Evolutionary conservation across 2,797 vertebrate species (phyloP), one percentile per base, ranked within the genome.

Genomic region (Cephalopachus bancanus): DNA sequence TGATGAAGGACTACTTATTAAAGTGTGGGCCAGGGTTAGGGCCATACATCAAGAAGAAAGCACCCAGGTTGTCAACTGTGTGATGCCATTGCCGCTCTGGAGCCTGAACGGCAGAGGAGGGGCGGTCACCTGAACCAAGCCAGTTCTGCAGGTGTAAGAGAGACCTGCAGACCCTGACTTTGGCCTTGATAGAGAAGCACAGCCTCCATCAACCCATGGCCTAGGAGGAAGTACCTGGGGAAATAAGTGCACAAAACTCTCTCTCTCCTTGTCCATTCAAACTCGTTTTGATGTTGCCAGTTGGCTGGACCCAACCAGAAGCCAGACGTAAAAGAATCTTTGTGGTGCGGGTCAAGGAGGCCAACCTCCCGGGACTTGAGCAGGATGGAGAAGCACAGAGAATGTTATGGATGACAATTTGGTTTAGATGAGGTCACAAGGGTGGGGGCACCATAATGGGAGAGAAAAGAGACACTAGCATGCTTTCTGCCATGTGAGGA

Each of bases 401-500:
- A 64, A 62, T 53, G 6, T 6, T 51, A 51, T 22, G 20, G 14
- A 26, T 51, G 44, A 60, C 11, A 53, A 76, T 57, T 79, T 7
- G 53, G n/a, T 59, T 57, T 24, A 79, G 55, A 9, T 14, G 3
- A 80, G 20, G n/a, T 33, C 11, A 59, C 15, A 20, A 9, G 76
- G 55, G 0, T 3, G 22, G 4, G 10, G 33, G 20, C 10, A 4
- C 33, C 19, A 22, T 71, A n/a, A 37, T 37, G 19, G 12, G 78
- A 65, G 10, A 55, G 51, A n/a, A 55, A 20, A 76, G 49, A 55
- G 51, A n/a, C 75, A 55, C 51, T n/a, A 55, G 5, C 10, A 3
- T 0, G 0, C 10, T n/a, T 16, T 78, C 75, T 55, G 28, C 9
- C 28, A 55, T 19, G 3, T n/a, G 28, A 78, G 17, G 14, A 2